A percentile compares a stretch with the other conserved stretches of the same genome.
phyloP scores from a whole-genome alignment of 2,797 vertebrate genomes.

The Labroides dimidiatus region DNA sequence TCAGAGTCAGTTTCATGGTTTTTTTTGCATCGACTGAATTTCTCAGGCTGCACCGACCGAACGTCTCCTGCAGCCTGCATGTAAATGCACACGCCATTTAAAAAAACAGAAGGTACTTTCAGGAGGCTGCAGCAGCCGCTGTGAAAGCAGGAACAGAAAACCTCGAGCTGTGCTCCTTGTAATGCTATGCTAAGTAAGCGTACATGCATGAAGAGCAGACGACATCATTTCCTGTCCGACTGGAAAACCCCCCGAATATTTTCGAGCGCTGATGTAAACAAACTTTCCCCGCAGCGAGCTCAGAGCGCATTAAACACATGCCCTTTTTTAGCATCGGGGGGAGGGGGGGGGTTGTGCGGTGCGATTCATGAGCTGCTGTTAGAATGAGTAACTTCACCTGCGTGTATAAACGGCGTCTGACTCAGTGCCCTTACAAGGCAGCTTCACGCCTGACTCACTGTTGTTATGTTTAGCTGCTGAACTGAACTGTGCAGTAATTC shows the following conservation, averaged over 20 bases:
- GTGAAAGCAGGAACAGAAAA: conserved; percentile 62
- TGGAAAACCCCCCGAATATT: conserved; percentile 70
- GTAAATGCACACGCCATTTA: conserved; percentile 49
- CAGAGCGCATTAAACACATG: neutral
- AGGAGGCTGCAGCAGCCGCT: conserved; percentile 40
- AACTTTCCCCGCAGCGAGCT: conserved; percentile 21
- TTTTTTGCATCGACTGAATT: too few relatives aligned
- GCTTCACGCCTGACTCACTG: conserved; percentile 51
- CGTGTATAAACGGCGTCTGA: conserved; percentile 12
- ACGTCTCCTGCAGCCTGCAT: conserved; percentile 64
- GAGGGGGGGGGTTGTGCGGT: conserved; percentile 7
- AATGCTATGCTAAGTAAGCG: conserved; percentile 11
- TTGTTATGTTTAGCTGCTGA: conserved; percentile 50
- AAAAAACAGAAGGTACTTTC: conserved; percentile 42
- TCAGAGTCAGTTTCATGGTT: too few relatives aligned
- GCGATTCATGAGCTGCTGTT: conserved; percentile 26
- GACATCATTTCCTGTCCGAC: conserved; percentile 69
- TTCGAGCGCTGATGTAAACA: conserved; percentile 69
- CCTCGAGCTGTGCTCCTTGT: conserved; percentile 52
- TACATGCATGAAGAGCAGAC: conserved; percentile 44
- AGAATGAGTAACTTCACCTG: conserved; percentile 40
- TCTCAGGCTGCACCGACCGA: too few relatives aligned
- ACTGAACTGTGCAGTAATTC: conserved; percentile 42
- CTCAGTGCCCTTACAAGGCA: conserved; percentile 61
- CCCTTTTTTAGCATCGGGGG: conserved; percentile 6